Evolutionary conservation across 1,140 invertebrate species (phyloP).

Genomic region (silkworm (Bombyx mori)): ASM3026992v2 NC_085129.1:12688501-12689000

Average conservation of each 20-base stretch:
- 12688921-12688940: slow-evolving; percentile 45
- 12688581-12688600: slow-evolving; percentile 65
- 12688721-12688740: too few relatives aligned
- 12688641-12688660: too few relatives aligned
- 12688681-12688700: slow-evolving; percentile 13
- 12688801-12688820: too few relatives aligned
- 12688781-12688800: too few relatives aligned
- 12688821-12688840: too few relatives aligned
- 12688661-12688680: background rate
- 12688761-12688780: too few relatives aligned
- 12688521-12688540: background rate
- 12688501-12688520: background rate
- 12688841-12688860: too few relatives aligned
- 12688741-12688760: too few relatives aligned
- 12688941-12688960: slow-evolving; percentile 42
- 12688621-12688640: too few relatives aligned
- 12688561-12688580: slow-evolving; percentile 54
- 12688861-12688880: too few relatives aligned
- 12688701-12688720: slow-evolving; percentile 10
- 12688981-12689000: slow-evolving; percentile 48
- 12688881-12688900: slow-evolving; percentile 37
- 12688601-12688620: slow-evolving; percentile 17
- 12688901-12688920: slow-evolving; percentile 48
- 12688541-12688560: slow-evolving; percentile 17
- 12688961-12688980: slow-evolving; percentile 52